phyloP scores from a whole-genome alignment of 2,888 invertebrate species.

The Aphrophora alni region DNA sequence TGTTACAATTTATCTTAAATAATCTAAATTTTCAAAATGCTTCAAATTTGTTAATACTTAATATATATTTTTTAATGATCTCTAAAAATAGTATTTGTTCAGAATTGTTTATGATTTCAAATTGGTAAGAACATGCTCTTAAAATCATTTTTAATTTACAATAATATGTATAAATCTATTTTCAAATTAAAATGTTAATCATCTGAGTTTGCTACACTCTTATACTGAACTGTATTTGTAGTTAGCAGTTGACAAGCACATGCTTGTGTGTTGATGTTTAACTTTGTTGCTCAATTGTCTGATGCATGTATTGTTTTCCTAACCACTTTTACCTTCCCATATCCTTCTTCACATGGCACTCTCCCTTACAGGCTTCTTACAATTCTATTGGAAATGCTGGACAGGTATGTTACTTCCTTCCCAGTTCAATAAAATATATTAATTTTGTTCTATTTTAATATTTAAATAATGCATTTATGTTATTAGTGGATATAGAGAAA shows the following conservation, averaged over 20 bases:
- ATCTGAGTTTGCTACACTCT: neutral
- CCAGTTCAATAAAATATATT: constrained; percentile 42
- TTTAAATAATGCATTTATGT: too few species aligned
- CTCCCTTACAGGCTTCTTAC: constrained; percentile 58
- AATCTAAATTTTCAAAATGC: too few species aligned
- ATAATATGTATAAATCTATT: too few species aligned
- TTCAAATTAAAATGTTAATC: too few species aligned
- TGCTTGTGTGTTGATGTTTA: neutral
- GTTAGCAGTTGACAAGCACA: neutral
- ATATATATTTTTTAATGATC: too few species aligned
- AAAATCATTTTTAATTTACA: too few species aligned
- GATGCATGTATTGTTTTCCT: constrained; percentile 48
- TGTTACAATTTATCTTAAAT: too few species aligned
- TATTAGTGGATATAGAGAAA: too few species aligned
- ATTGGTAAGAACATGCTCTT: too few species aligned
- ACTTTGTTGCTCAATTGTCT: constrained; percentile 37
- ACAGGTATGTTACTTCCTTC: constrained; percentile 60
- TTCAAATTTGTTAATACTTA: too few species aligned
- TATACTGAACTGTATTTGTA: neutral
- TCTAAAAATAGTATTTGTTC: too few species aligned
- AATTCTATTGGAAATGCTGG: constrained; percentile 70
- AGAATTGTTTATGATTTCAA: too few species aligned
- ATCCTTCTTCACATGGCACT: constrained; percentile 14
- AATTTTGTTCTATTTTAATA: neutral
- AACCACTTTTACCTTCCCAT: constrained; percentile 27